Percentiles rank a stretch among this genome's conserved stretches.
Conservation (phyloP, 2,797 vertebrate genomes). For the Toxotes lorentzi region DNA sequence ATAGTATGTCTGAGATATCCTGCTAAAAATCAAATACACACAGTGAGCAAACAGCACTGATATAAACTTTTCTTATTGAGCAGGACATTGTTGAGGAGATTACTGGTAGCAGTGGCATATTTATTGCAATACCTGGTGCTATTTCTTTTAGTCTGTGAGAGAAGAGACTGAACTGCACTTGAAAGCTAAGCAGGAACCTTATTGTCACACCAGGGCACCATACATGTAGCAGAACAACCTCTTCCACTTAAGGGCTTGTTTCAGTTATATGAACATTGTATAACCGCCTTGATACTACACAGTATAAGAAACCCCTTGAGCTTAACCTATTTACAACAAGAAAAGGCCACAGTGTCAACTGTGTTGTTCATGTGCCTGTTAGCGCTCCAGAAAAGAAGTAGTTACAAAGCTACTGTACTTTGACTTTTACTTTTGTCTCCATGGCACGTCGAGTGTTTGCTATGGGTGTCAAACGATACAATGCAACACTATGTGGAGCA, state of each 20-base stretch:
- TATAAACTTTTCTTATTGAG: no score
- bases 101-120: background rate
- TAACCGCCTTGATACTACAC: background rate
- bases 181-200: background rate
- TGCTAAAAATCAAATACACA: background rate
- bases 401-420: background rate
- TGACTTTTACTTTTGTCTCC: background rate
- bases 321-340: background rate
- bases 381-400: background rate
- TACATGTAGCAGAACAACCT: background rate
- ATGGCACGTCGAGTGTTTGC: background rate
- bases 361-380: no score
- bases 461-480: background rate
- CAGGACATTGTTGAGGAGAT: background rate
- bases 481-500: background rate
- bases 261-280: background rate
- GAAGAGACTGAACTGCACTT: background rate
- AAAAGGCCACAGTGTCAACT: background rate
- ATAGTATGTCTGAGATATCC: background rate
- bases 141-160: background rate
- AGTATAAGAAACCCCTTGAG: background rate
- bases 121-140: background rate
- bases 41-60: background rate
- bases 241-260: background rate
- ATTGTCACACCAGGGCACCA: background rate